These are phyloP conservation scores for Melopsittacus undulatus DNA, from an alignment of 2,797 vertebrate species.

Conservation along the genomic window DNA sequence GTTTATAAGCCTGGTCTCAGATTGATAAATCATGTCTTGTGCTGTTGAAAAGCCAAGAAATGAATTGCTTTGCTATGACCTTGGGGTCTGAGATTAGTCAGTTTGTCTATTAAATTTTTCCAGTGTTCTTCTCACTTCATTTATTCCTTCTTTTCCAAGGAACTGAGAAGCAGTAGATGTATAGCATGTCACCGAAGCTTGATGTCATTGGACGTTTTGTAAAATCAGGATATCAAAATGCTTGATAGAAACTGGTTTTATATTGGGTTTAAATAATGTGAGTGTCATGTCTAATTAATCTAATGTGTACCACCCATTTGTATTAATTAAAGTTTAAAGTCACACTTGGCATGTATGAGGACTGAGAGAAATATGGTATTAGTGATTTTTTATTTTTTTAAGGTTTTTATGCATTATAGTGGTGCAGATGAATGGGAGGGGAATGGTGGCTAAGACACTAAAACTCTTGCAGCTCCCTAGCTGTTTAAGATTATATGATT, in stretches of 20 bases:
- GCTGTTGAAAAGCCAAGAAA: slow-evolving; percentile 74
- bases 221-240: slow-evolving; percentile 58
- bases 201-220: slow-evolving; percentile 59
- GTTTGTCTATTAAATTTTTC: slow-evolving; percentile 76
- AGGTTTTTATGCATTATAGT: background rate
- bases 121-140: slow-evolving; percentile 76
- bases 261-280: slow-evolving; percentile 71
- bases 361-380: slow-evolving; percentile 4
- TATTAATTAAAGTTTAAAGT: slow-evolving; percentile 71
- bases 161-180: slow-evolving; percentile 10
- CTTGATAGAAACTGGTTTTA: slow-evolving; percentile 60
- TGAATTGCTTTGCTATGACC: slow-evolving; percentile 77
- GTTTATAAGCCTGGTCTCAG: slow-evolving; percentile 71
- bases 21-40: slow-evolving; percentile 80
- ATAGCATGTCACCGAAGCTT: slow-evolving; percentile 51
- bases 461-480: background rate
- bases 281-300: slow-evolving; percentile 71
- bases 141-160: slow-evolving; percentile 71
- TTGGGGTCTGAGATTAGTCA: slow-evolving; percentile 76
- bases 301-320: slow-evolving; percentile 48
- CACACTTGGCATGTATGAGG: slow-evolving; percentile 40
- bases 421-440: background rate
- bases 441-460: background rate
- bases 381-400: background rate
- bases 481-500: background rate